Evolutionary conservation across 2,888 invertebrate genomes (phyloP), one percentile per base, ranked within the genome.

Genomic region (Eubasilissa splendida): DNA sequence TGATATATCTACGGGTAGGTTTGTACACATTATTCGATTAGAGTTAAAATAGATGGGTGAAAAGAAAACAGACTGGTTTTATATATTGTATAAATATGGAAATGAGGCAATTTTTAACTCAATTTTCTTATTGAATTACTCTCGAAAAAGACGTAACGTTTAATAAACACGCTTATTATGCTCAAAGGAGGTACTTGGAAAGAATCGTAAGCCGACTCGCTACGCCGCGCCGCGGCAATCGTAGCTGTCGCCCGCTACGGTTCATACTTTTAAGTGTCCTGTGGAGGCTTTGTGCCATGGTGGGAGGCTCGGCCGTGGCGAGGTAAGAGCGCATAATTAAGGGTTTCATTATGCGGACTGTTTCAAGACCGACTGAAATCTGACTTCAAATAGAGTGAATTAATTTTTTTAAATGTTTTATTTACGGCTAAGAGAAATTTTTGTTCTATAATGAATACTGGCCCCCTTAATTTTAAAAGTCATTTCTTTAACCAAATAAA

Each of bases 211-310:
- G 63, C 22, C 22, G 33, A 33, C 63, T 63, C 33, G 31, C 63
- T 68, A 52, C 50, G 68, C 68, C 52, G 14, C 52, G 11, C 65
- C 54, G 54, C 54, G 65, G 76, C 65, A 54, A 60, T 66, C 56
- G 54, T 9, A 42, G 74, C 59, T 54, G 74, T 58, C 56, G 58
- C 42, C 58, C 58, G 74, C 74, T 42, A 74, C 59, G 74, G 74
- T 74, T 74, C 54, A 74, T 74, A 56, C 74, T n/a, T 54, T n/a
- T 74, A 74, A 74, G 74, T 74, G 74, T 74, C 58, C 58, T 74
- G 58, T 74, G 74, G 74, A 12, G 42, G 58, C 74, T 56, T 74
- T 42, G 58, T 58, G 56, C 56, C 42, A 2, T 4, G 42, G 42
- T 7, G 42, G 42, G 42, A 50, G 14, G 14, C 14, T 50, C 50